Evolutionary conservation across 2,797 vertebrate genomes (phyloP).

Genomic region (Muscicapa comitata): DNA sequence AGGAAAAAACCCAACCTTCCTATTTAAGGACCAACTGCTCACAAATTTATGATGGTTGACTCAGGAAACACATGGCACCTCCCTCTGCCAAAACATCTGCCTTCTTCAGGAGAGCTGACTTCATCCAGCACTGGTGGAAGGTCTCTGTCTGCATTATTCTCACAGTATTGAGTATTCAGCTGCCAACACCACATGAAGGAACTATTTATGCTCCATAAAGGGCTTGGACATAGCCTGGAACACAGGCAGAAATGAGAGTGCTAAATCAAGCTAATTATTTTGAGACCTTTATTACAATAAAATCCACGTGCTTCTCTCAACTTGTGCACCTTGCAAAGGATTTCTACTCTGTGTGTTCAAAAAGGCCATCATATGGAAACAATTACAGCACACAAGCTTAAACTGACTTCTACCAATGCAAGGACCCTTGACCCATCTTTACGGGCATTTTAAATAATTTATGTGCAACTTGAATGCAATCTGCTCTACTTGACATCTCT

Average conservation of each 20-base stretch:
- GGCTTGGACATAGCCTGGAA: not conserved
- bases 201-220: constrained; percentile 21
- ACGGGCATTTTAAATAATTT: constrained; percentile 57
- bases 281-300: constrained; percentile 38
- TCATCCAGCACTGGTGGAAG: constrained; percentile 12
- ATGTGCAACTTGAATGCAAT: constrained; percentile 39
- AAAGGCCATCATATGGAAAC: constrained; percentile 32
- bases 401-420: not conserved
- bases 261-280: constrained; percentile 61
- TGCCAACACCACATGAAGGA: not conserved
- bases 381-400: constrained; percentile 9
- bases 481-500: constrained; percentile 48
- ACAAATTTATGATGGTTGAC: not conserved
- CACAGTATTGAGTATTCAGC: not conserved
- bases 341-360: not conserved
- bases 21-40: constrained; percentile 7
- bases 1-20: not conserved
- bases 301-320: constrained; percentile 13
- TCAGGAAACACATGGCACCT: not conserved
- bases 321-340: not conserved
- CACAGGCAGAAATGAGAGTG: not conserved
- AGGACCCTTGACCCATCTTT: constrained; percentile 45
- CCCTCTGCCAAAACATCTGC: constrained; percentile 31
- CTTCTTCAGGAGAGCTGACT: constrained; percentile 33
- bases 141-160: not conserved